Percentiles rank a stretch among this genome's conserved stretches.
These are phyloP conservation scores for Lasioglossum vierecki DNA, from an alignment of 2,888 invertebrate species.

Conservation along the genomic window DNA sequence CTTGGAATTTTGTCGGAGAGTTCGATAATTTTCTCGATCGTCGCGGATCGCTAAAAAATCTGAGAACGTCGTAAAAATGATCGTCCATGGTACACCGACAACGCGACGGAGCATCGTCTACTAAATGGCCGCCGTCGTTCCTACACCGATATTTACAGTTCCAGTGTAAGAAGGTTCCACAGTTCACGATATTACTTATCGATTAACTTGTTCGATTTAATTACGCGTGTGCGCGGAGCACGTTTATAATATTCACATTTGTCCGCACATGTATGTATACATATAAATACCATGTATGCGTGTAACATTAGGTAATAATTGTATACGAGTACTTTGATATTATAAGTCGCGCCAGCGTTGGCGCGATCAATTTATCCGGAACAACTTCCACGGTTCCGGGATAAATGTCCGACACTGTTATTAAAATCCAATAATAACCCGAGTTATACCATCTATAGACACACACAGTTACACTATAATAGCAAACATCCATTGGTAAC, in stretches of 20 bases:
- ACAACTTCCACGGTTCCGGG: background rate
- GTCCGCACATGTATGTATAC: background rate
- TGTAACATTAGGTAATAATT: constrained; percentile 10
- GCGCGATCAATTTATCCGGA: background rate
- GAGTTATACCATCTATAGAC: background rate
- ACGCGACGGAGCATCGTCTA: background rate
- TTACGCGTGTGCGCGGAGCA: background rate
- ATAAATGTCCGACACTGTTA: background rate
- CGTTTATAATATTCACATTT: background rate
- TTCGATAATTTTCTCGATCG: background rate
- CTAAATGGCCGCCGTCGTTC: constrained; percentile 11
- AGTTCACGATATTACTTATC: constrained; percentile 19
- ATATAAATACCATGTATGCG: background rate
- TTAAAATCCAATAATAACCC: background rate
- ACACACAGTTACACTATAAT: background rate
- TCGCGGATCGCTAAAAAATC: background rate
- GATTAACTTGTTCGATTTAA: constrained; percentile 13
- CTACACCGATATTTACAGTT: constrained; percentile 35
- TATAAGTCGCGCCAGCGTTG: background rate
- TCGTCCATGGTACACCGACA: background rate
- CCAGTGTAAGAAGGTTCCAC: constrained; percentile 16
- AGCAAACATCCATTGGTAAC: background rate
- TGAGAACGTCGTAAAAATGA: background rate
- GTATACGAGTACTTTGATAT: constrained; percentile 10
- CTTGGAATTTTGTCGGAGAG: background rate